Evolutionary conservation across 2,888 invertebrate species (phyloP), one percentile per base, ranked within the genome.

Genomic region (Tillus elongatus): DNA sequence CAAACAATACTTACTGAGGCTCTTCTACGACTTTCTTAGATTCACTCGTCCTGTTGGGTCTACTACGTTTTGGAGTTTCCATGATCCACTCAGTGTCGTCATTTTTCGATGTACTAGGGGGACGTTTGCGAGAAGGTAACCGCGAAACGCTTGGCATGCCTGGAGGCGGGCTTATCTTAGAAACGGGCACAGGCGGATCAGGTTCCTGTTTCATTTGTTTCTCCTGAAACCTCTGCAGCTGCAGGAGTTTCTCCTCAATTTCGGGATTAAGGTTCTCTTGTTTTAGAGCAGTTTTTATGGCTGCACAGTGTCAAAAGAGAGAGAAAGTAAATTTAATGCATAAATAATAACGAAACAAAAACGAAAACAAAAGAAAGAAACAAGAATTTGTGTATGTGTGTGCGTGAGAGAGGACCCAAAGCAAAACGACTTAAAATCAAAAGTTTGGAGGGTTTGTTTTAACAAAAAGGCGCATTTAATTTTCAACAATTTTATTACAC

Each of bases 261-360:
- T 91, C 91, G 1, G 91, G 91, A 61, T 88, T 86, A 13, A 91
- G 71, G 62, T 89, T 90, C 56, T 90, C 89, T 65, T 88, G 87
- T 64, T 86, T 86, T 42, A 93, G 67, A n/a, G 90, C 91, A 63
- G 86, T 89, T 64, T 86, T 83, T 52, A 93, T 90, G 9, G 91
- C 91, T 90, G 71, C 37, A 19, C 6, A n/a, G n/a, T n/a, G 24
- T 6, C 24, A 19, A 19, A 37, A 32, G 13, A 37, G 33, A 24
- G 9, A 15, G 8, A 10, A 15, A 8, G 33, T 24, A 43, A 30
- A 37, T 30, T 19, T 36, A 37, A 13, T 27, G 13, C 15, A 35
- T 13, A 37, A 39, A 38, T 35, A 10, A 31, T 30, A 12, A 27
- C 30, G 27, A 35, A 39, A 35, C 14, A 26, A 35, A 35, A 39